Conservation (phyloP, 53 echinoderm and acorn worm genomes). For the Stichopus horrens region DNA sequence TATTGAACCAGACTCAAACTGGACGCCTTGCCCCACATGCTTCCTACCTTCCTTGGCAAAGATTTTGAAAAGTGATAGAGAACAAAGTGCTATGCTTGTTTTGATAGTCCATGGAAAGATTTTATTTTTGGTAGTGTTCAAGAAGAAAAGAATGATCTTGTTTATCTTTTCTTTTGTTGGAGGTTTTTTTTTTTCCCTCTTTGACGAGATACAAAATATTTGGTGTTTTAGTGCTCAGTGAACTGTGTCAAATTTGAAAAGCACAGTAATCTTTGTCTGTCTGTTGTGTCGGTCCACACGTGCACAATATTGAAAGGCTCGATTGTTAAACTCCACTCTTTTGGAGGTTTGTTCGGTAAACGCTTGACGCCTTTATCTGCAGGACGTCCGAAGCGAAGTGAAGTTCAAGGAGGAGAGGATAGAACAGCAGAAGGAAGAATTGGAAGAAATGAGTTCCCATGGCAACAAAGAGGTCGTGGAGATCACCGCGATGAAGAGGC, state of each 20-base stretch:
- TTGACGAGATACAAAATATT: neutral
- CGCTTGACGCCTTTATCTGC: neutral
- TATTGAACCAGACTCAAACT: no score
- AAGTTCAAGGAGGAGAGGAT: slow-evolving; percentile 74
- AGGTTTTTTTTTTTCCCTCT: neutral
- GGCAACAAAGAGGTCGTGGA: slow-evolving; percentile 94
- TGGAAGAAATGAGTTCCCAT: slow-evolving; percentile 78
- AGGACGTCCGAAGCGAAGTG: slow-evolving; percentile 80
- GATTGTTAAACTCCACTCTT: neutral
- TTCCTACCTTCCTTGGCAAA: no score
- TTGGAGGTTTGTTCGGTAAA: neutral
- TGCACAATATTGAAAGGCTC: neutral
- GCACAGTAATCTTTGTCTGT: neutral
- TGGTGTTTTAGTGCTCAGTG: neutral
- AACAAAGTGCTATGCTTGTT: neutral
- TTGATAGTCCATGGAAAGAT: neutral
- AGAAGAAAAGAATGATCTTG: no score
- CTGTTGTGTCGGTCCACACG: neutral
- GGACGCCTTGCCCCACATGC: no score
- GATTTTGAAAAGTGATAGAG: neutral
- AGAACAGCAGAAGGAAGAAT: slow-evolving; percentile 73
- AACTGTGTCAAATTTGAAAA: neutral
- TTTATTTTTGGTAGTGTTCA: neutral
- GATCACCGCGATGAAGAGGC: slow-evolving; percentile 71
- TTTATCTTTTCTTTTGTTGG: neutral